phyloP scores from a whole-genome alignment of 2,113 vertebrate species.

The Chionodraco myersi region DNA sequence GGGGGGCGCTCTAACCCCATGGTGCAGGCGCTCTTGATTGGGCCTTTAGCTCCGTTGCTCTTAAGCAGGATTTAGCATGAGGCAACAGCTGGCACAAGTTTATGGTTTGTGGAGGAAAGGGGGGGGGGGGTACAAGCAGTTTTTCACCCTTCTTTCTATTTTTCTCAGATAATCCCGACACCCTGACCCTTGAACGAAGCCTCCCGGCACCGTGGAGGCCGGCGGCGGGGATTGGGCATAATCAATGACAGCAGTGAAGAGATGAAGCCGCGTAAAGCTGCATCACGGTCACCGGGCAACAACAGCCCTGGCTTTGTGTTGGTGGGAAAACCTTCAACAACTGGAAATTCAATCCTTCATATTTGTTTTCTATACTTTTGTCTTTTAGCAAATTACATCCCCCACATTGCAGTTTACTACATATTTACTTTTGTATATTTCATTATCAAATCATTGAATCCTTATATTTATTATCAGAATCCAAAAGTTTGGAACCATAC shows the following conservation, averaged over 20 bases:
- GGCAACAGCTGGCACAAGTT: constrained; percentile 81
- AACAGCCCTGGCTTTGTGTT: not conserved
- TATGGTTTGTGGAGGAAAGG: constrained; percentile 55
- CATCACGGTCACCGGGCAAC: not conserved
- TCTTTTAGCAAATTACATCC: not conserved
- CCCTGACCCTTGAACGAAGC: constrained; percentile 66
- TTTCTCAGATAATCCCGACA: constrained; percentile 68
- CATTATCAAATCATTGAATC: not conserved
- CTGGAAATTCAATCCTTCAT: not conserved
- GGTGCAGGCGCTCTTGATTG: constrained; percentile 43
- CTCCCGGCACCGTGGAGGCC: constrained; percentile 43
- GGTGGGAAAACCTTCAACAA: not conserved
- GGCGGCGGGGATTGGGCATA: constrained; percentile 45
- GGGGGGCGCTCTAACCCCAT: constrained; percentile 68
- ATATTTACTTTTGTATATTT: not conserved
- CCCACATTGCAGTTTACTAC: not conserved
- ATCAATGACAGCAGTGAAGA: constrained; percentile 59
- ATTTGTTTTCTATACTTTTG: not conserved
- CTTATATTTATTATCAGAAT: not conserved
- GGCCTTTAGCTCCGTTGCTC: constrained; percentile 76
- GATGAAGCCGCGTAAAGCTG: constrained; percentile 50
- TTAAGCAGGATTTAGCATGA: constrained; percentile 73
- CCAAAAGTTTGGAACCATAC: not conserved
- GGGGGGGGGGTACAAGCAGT: constrained; percentile 19
- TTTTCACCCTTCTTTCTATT: constrained; percentile 1